Evolutionary conservation across 2,888 invertebrate species (phyloP), one percentile per base, ranked within the genome.

Genomic region (Liodrosophila aerea): DNA sequence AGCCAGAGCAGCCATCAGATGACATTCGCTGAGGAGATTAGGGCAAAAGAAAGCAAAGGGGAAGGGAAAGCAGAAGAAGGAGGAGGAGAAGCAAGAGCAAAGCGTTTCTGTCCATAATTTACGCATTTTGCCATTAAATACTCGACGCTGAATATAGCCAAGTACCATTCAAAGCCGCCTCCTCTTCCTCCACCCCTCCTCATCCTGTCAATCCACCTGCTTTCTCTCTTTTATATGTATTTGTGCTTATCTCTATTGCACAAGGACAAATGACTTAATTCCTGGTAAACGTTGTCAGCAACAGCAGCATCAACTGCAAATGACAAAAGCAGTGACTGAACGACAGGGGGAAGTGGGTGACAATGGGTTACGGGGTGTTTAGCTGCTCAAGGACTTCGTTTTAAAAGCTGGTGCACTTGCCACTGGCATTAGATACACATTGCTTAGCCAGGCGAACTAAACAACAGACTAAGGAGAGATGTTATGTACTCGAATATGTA

Each of bases 81-180:
- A 33, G n/a, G 30, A 12, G 9, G 9, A n/a, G 15, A 41, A 18
- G 4, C 3, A 7, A 43, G 40, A 4, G n/a, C 12, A 33, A 2
- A 11, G 33, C n/a, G 11, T 31, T 57, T 39, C 52, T 43, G 51
- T 46, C 68, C 47, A 88, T 84, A 87, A 80, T 87, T 88, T 85
- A 86, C 85, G 85, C 86, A 88, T 87, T 87, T 88, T 64, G 70
- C 77, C 87, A 86, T 87, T 87, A 88, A 85, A 71, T 78, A 86
- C 88, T 88, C 69, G 31, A 56, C 54, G 59, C 13, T 53, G 62
- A 72, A 52, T 50, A 47, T 16, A 45, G 15, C 43, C 30, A 11
- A 16, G 18, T 22, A 40, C 22, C 12, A 27, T 22, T 40, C 34
- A 3, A 39, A 43, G 36, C 16, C 9, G 34, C 9, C 18, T 13